Evolutionary conservation across 2,888 invertebrate genomes (phyloP).

Genomic region (Baronia brevicornis): DNA sequence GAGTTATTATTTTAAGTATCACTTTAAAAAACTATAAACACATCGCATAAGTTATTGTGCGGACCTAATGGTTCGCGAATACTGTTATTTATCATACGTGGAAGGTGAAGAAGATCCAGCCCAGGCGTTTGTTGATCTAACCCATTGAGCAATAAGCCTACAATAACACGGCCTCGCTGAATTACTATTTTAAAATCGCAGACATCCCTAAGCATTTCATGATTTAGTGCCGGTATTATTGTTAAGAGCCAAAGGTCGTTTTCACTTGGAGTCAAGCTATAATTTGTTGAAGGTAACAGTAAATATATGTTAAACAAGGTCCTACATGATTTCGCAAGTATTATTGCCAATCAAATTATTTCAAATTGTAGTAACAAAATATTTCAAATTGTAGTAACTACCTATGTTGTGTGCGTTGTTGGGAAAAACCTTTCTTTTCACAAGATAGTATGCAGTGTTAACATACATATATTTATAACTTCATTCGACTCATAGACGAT

Average conservation of each 20-base stretch:
- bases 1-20: constrained; percentile 3
- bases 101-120: constrained; percentile 15
- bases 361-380: too few relatives aligned
- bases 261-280: constrained; percentile 31
- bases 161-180: constrained; percentile 22
- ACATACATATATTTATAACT: too few relatives aligned
- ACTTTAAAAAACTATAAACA: neutral
- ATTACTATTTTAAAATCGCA: constrained; percentile 32
- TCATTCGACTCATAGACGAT: too few relatives aligned
- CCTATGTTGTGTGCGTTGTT: too few relatives aligned
- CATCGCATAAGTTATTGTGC: constrained; percentile 6
- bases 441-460: too few relatives aligned
- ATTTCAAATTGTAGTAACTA: too few relatives aligned
- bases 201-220: constrained; percentile 38
- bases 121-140: constrained; percentile 14
- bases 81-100: constrained; percentile 12
- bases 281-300: constrained; percentile 50
- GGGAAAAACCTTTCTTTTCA: too few relatives aligned
- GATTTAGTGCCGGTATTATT: constrained; percentile 45
- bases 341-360: too few relatives aligned
- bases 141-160: constrained; percentile 12
- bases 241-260: constrained; percentile 45
- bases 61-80: neutral
- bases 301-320: constrained; percentile 35
- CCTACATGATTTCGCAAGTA: too few relatives aligned